Base-by-base conservation (phyloP, 1,140 invertebrate genomes). In the Antheraea mylitta region DNA sequence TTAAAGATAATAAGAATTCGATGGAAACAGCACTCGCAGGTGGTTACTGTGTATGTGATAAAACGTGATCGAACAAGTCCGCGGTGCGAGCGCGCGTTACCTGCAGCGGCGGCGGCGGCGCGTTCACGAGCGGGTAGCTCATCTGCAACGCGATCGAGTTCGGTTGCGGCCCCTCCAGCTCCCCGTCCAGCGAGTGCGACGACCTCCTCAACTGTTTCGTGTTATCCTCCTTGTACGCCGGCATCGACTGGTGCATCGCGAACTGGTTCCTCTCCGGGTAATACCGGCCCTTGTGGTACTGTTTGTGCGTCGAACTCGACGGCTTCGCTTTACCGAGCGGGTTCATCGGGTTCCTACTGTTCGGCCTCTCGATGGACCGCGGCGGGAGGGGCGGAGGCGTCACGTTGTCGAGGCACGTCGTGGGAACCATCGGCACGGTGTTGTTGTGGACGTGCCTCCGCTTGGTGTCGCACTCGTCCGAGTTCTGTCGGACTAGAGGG, bases 101-200 rank as follows among this genome's bases (percentile, higher is more conserved):
- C 85, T 87, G 86, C 71, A 91, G 58, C 0, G 87, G 85, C 59
- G 89, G 89, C 72, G 87, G 89, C 67, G 89, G 87, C 30, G 67
- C 79, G 48, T 89, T 90, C 1, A 91, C 89, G 19, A 91, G 73
- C 36, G 89, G 89, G 36, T 90, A 94, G 70, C 87, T 93, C 93
- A 94, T 92, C 86, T 94, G 93, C 86, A 93, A 81, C 61, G 93
- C 93, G 72, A 94, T 93, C 13, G 89, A 91, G 63, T 91, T 91
- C 0, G 89, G 89, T 65, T 89, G 86, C 7, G 86, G 86, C 0
- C 81, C 87, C 0, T 87, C 87, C 65, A 86, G 53, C 60, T 86
- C 83, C 0, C 81, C 85, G 61, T 91, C 89, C 68, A 89, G 58
- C 1, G 88, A 91, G 9, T 88, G 82, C 4, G 86, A 86, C 1